phyloP scores from a whole-genome alignment of 2,888 invertebrate species.

The Mantis religiosa region DNA sequence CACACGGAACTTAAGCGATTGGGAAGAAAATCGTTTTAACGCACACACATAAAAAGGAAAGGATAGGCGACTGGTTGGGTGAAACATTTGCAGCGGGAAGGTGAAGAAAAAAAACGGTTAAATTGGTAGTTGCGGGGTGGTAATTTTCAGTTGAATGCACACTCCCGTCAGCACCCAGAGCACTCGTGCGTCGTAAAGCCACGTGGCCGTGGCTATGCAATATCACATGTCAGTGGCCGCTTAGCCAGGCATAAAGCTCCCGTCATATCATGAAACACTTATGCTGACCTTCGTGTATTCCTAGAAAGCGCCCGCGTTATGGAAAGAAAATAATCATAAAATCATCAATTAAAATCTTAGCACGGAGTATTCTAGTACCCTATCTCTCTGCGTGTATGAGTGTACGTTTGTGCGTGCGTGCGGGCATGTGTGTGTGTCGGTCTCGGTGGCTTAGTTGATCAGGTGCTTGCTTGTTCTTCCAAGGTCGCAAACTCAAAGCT shows the following conservation, averaged over 20 bases:
- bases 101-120: constrained; percentile 3
- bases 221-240: background rate
- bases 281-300: background rate
- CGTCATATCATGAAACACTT: background rate
- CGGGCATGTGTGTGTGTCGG: too few relatives aligned
- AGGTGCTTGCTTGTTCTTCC: too few relatives aligned
- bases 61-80: background rate
- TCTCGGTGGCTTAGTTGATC: too few relatives aligned
- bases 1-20: background rate
- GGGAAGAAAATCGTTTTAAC: constrained; percentile 1
- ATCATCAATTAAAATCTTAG: too few relatives aligned
- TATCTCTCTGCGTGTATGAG: too few relatives aligned
- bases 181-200: constrained; percentile 13
- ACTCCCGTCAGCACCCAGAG: constrained; percentile 7
- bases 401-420: too few relatives aligned
- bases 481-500: too few relatives aligned
- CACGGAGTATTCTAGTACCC: too few relatives aligned
- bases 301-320: too few relatives aligned
- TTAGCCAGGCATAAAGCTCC: background rate
- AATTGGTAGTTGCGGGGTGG: constrained; percentile 17
- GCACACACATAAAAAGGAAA: background rate
- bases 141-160: constrained; percentile 17
- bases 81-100: background rate
- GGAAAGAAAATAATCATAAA: too few relatives aligned
- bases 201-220: background rate